A percentile compares a stretch with the other conserved stretches of the same genome.
These are phyloP conservation scores for Toxotes jaculatrix DNA, from an alignment of 2,113 vertebrate genomes.

Conservation along the genomic window DNA sequence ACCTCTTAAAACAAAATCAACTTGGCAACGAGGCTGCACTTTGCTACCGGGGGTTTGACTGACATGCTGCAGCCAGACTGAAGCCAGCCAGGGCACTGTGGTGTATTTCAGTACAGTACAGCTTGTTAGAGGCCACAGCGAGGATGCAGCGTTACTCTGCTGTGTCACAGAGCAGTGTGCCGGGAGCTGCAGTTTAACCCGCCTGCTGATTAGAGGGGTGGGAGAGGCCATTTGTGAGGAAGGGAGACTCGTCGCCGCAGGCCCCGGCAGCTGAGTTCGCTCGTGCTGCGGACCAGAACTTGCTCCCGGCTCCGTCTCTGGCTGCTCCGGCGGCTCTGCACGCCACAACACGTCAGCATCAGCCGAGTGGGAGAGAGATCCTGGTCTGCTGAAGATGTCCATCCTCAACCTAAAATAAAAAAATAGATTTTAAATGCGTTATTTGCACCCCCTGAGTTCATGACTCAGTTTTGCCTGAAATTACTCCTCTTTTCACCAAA, in stretches of 20 bases:
- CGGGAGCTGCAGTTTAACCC: constrained; percentile 1
- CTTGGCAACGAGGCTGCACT: constrained; percentile 8
- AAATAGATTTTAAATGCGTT: background rate
- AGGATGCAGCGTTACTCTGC: background rate
- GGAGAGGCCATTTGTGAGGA: background rate
- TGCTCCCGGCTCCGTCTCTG: constrained; percentile 20
- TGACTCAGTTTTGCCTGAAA: background rate
- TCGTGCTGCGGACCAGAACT: constrained; percentile 11
- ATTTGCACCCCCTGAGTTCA: background rate
- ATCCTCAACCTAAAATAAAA: background rate
- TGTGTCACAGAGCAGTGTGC: constrained; percentile 1
- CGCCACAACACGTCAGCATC: constrained; percentile 56
- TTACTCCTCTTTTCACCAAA: background rate
- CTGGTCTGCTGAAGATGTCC: background rate
- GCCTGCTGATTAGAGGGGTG: background rate
- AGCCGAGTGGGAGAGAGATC: constrained; percentile 20
- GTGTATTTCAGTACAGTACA: background rate
- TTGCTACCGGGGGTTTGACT: background rate
- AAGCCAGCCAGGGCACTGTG: background rate
- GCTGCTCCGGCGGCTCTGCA: constrained; percentile 35
- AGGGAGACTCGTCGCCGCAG: constrained; percentile 17
- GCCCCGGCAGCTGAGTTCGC: constrained; percentile 37
- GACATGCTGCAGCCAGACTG: background rate
- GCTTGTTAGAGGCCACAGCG: background rate
- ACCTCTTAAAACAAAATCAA: constrained; percentile 26